Base-by-base conservation (phyloP, 2,888 invertebrate species). In the Pollenia labialis region DNA sequence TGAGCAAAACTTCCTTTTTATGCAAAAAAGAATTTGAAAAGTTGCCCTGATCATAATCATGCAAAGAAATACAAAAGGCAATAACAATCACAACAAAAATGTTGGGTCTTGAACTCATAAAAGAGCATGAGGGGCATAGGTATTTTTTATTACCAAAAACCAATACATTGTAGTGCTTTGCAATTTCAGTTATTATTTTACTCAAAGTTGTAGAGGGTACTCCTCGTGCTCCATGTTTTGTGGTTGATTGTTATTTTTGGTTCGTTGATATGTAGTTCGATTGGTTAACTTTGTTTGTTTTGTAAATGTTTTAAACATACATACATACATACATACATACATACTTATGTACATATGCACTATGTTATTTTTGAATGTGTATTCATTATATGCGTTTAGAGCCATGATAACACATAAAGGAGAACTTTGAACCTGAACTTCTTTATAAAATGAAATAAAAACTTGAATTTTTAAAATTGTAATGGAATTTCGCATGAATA, bases 341-440 rank as follows among this genome's bases (percentile, higher is more conserved):
- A 32, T 1, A 32, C 4, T 32, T 32, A 32, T 32, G 32, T 32
- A 6, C 1, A 32, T 32, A 32, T 6, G 32, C 6, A 32, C 6
- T 6, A 4, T 4, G 32, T 16, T 1, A 42, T 18, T 62, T 64
- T 64, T 44, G 16, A 42, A 60, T 74, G 48, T 60, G 7, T 74
- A 32, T 42, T n/a, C 12, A 0, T 40, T 8, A 11, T n/a, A 32
- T 14, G 23, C 12, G 52, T 56, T 71, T 40, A 62, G 44, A 62
- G 71, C 32, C 68, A 75, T 68, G 68, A 60, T 75, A 68, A 50
- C 44, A 18, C 12, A 50, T 64, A 74, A 48, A 60, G 58, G 68
- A 69, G 60, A 82, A 82, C 82, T 82, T 82, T 82, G 75, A 82
- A 82, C 82, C 75, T 82, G 82, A 82, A 82, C 69, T 82, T 81